Conservation (phyloP, 2,888 invertebrate genomes). For the Sturmia bella region DNA sequence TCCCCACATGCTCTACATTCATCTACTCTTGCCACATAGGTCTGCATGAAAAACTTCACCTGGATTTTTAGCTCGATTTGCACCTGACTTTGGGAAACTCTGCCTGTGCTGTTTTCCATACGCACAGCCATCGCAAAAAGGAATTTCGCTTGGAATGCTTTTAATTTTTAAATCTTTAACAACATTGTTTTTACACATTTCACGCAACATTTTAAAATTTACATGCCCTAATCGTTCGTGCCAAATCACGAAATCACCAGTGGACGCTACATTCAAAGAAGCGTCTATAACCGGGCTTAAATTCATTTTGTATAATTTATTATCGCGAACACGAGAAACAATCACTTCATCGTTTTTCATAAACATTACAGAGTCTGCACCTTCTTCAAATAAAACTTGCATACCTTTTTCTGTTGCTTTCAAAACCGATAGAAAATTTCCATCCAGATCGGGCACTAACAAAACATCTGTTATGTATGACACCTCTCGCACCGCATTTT, state of each 20-base stretch:
- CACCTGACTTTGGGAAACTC: slow-evolving; percentile 21
- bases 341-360: slow-evolving; percentile 50
- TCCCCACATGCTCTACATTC: no score
- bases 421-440: slow-evolving; percentile 16
- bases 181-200: slow-evolving; percentile 30
- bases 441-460: slow-evolving; percentile 4
- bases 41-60: slow-evolving; percentile 44
- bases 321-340: slow-evolving; percentile 63
- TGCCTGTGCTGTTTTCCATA: slow-evolving; percentile 46
- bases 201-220: slow-evolving; percentile 36
- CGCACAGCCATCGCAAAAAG: slow-evolving; percentile 35
- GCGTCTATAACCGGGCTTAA: slow-evolving; percentile 18
- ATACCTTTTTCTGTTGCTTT: slow-evolving; percentile 12
- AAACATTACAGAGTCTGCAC: slow-evolving; percentile 57
- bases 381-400: slow-evolving; percentile 41
- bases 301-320: slow-evolving; percentile 56
- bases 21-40: no score
- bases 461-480: slow-evolving; percentile 8
- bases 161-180: slow-evolving; percentile 35
- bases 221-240: slow-evolving; percentile 38
- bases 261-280: slow-evolving; percentile 6
- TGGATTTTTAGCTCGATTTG: no score
- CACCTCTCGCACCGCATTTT: background rate
- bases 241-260: slow-evolving; percentile 10
- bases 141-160: slow-evolving; percentile 13